Base-by-base conservation (phyloP, 2,797 vertebrate genomes). In the Aselliscus stoliczkanus region DNA sequence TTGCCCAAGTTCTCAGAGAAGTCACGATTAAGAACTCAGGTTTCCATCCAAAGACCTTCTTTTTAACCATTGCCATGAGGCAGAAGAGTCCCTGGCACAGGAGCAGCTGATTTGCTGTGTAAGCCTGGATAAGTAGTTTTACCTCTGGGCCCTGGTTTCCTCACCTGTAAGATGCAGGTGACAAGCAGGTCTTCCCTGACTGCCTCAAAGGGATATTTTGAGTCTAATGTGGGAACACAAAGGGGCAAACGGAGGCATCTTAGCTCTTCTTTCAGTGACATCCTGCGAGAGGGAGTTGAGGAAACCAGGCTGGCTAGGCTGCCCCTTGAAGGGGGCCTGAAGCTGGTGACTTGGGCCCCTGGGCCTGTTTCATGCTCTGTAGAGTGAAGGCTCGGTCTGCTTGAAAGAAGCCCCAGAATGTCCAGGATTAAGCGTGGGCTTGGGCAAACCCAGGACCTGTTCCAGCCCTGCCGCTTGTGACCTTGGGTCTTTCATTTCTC, bases 251-350 rank as follows among this genome's bases (percentile, higher is more conserved):
- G 42, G 18, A 7, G 2, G 10, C 0, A 0, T 64, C n/a, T 62
- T 29, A 0, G 37, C 9, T 47, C 31, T 23, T n/a, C 4, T 82
- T 23, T 14, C 18, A 8, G 17, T 1, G n/a, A 34, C 5, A 2
- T 82, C 69, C 15, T 0, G 0, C 0, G 31, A 11, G 23, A 34
- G 62, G 17, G 44, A 52, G 54, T 76, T 12, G n/a, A 0, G 0
- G 64, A 5, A 6, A 10, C n/a, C 37, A 42, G 42, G 10, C 73
- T 56, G 18, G 69, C 14, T 27, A 23, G 1, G 5, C 44, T 83
- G 1, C 75, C 27, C 39, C 60, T 31, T 29, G 25, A 37, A 39
- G 25, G 17, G 42, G 12, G 20, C 42, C 39, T n/a, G 5, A 10
- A 37, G 50, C 88, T 50, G 56, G 54, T 39, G 72, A 31, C 50